Evolutionary conservation across 2,888 invertebrate species (phyloP).

Genomic region (Thelaira solivaga): DNA sequence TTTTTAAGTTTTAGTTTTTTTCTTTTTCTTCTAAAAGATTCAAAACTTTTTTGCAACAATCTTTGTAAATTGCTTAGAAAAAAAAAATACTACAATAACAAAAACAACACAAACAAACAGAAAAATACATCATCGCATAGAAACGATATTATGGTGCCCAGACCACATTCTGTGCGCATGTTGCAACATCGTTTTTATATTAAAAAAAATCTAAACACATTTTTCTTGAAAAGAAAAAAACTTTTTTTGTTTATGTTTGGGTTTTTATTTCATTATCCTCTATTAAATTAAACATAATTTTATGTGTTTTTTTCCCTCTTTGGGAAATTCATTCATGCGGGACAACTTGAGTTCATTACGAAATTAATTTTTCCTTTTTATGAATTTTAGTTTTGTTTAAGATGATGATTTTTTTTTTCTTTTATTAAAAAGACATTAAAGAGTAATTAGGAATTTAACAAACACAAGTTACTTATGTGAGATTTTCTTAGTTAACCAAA

Average conservation of each 20-base stretch:
- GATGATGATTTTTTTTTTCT: not conserved
- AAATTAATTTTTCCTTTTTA: not conserved
- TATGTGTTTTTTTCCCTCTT: not conserved
- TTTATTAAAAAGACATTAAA: too few species aligned
- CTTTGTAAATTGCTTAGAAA: constrained; percentile 7
- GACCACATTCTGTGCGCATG: constrained; percentile 60
- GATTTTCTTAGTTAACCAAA: too few species aligned
- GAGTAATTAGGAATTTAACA: too few species aligned
- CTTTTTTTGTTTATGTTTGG: constrained; percentile 35
- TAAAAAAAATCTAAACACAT: constrained; percentile 1
- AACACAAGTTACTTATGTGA: too few species aligned
- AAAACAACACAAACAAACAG: too few species aligned
- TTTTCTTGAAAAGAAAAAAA: constrained; percentile 23
- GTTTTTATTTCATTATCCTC: constrained; percentile 47
- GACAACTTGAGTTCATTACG: not conserved
- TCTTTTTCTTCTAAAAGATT: constrained; percentile 12
- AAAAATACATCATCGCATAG: constrained; percentile 40
- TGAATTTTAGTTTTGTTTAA: not conserved
- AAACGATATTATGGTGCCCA: constrained; percentile 33
- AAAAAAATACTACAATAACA: too few species aligned
- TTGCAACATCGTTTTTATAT: constrained; percentile 48
- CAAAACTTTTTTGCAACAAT: constrained; percentile 36
- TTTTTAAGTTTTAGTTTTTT: not conserved
- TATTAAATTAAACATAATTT: constrained; percentile 23
- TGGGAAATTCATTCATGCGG: constrained; percentile 45